These are phyloP conservation scores for Yponomeuta evonymella DNA, from an alignment of 2,888 invertebrate genomes.

Conservation along the genomic window DNA sequence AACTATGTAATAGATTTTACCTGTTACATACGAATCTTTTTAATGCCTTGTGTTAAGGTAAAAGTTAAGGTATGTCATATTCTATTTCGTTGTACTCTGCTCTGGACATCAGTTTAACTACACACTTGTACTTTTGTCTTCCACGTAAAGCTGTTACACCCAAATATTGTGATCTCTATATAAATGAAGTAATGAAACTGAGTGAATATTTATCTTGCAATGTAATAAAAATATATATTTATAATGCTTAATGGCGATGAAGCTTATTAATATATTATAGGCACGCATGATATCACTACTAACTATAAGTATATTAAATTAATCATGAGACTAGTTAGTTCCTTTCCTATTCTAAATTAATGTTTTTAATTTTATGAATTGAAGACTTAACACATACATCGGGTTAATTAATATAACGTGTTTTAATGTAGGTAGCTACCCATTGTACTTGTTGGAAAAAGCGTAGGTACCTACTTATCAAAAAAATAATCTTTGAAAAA, in stretches of 20 bases:
- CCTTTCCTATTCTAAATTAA: slow-evolving; percentile 60
- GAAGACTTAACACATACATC: slow-evolving; percentile 6
- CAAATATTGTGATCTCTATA: too few relatives aligned
- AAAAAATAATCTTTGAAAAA: slow-evolving; percentile 48
- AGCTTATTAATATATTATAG: slow-evolving; percentile 30
- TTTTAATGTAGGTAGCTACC: too few relatives aligned
- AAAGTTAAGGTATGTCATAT: not conserved
- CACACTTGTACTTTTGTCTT: slow-evolving; percentile 2
- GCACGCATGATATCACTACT: slow-evolving; percentile 65
- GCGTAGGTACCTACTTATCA: slow-evolving; percentile 45
- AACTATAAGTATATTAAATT: slow-evolving; percentile 61
- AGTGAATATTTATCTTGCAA: slow-evolving; percentile 4
- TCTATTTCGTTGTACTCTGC: slow-evolving; percentile 22
- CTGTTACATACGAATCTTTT: too few relatives aligned
- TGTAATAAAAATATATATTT: slow-evolving; percentile 13
- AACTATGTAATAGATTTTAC: too few relatives aligned
- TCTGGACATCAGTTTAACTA: slow-evolving; percentile 9
- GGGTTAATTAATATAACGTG: slow-evolving; percentile 1
- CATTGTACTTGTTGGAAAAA: slow-evolving; percentile 68
- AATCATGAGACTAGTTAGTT: slow-evolving; percentile 71
- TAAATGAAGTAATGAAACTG: not conserved
- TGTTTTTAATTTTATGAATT: slow-evolving; percentile 27
- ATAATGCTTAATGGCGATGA: slow-evolving; percentile 14
- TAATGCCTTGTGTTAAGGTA: too few relatives aligned
- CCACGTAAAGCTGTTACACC: too few relatives aligned